Conservation (phyloP, 2,113 vertebrate species). For the Hydropotes inermis region DNA sequence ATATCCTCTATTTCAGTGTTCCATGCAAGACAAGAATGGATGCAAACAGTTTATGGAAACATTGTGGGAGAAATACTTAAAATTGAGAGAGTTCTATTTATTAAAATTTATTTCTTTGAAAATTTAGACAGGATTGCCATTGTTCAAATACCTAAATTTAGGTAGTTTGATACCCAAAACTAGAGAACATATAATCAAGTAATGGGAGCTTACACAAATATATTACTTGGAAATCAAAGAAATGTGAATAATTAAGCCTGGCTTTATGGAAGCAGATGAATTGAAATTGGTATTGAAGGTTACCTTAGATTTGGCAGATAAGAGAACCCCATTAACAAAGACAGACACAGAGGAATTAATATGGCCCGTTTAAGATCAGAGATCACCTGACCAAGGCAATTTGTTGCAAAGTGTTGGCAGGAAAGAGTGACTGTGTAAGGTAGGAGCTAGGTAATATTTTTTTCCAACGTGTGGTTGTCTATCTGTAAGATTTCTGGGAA, state of each 20-base stretch:
- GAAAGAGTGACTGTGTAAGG: neutral
- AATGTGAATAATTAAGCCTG: neutral
- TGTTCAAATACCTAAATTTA: neutral
- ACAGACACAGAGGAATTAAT: neutral
- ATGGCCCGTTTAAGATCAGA: neutral
- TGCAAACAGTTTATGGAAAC: neutral
- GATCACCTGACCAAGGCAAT: neutral
- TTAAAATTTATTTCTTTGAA: conserved; percentile 31
- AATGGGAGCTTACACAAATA: neutral
- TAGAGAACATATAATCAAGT: neutral
- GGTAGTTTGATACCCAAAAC: neutral
- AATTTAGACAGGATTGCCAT: neutral
- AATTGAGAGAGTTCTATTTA: neutral
- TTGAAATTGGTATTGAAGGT: neutral
- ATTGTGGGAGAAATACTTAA: conserved; percentile 24
- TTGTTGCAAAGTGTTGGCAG: neutral
- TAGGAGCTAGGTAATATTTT: neutral
- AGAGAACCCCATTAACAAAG: neutral
- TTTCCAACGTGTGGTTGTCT: neutral
- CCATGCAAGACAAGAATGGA: neutral
- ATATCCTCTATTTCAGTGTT: neutral
- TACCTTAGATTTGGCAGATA: neutral
- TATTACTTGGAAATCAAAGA: conserved; percentile 31
- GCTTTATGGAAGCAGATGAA: conserved; percentile 34
- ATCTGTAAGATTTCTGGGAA: neutral